Base-by-base conservation (phyloP, 2,797 vertebrate genomes). In the Alectoris magna region DNA sequence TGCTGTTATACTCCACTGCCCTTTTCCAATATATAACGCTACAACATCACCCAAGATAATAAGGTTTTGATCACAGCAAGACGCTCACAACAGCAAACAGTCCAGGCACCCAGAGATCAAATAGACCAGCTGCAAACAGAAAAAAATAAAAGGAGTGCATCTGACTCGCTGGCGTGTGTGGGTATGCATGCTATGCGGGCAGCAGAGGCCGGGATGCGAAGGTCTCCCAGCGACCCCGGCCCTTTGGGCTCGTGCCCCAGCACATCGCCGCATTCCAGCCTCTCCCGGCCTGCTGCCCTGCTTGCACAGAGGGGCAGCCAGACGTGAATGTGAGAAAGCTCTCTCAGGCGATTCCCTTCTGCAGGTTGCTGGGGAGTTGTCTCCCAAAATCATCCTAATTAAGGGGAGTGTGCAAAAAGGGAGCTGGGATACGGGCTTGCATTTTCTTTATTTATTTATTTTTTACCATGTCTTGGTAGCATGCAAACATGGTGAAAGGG, bases 251-350 rank as follows among this genome's bases (percentile, higher is more conserved):
- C 94, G 96, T 78, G 96, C 95, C 94, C 95, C 69, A 96, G 96
- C 94, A 93, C 95, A 82, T 68, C 16, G 31, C 82, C 74, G 85
- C 96, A 97, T 98, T 98, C 97, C 97, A 90, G 89, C 87, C 89
- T 97, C 96, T 95, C 91, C 96, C 11, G 62, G 94, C 96, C 96
- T 73, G 49, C 87, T 82, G 96, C 77, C 92, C 85, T 94, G 88
- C 93, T 84, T 91, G 85, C 96, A 98, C 97, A 97, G 96, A 96
- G 93, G 97, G 96, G 97, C 98, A 98, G 95, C 97, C 97, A 93
- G 93, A 98, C 96, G 97, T 98, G 98, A 98, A 98, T 94, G 96
- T 98, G 97, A 98, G 98, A 98, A 98, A 98, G 97, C 93, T 90
- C 97, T 62, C 80, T 96, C 97, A 97, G 96, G 97, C 96, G 63